Base-by-base conservation (phyloP, 2,113 vertebrate genomes). In the Strix uralensis region DNA sequence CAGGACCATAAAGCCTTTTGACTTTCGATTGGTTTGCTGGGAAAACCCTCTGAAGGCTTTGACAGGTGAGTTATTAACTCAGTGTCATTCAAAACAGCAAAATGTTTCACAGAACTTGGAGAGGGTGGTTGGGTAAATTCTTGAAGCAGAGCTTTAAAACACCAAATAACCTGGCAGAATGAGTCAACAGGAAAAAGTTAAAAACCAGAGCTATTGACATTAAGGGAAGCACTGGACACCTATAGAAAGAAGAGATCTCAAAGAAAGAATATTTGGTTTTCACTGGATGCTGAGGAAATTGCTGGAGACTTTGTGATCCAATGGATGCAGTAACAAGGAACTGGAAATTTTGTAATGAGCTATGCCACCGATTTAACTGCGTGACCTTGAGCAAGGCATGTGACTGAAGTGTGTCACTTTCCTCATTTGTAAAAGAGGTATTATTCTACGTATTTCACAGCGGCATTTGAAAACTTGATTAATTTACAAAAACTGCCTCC, bases 401-500 rank as follows among this genome's bases (percentile, higher is more conserved):
- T 87, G 70, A 91, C 38, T 82, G 40, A 95, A 89, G 38, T 21
- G 25, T 84, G 67, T 73, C 78, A 29, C 57, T 81, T 73, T 3
- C 25, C 57, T 92, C 72, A 58, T 86, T 66, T 94, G 62, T 51
- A 59, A 58, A 71, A 94, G 46, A 62, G 38, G 7, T 58, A 30
- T 72, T 87, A 72, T 78, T 89, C 77, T 49, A 81, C 52, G n/a
- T 90, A 36, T 72, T 97, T 82, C 84, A 90, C 38, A 80, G 46
- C 2, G 1, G 32, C 88, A 46, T 90, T 90, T 95, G 51, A 70
- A 69, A 94, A 88, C 54, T 80, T 80, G 62, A 92, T 95, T 96
- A 95, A 96, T 88, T 92, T 95, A 87, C 67, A 91, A 86, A 94
- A 90, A 70, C 34, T 92, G 91, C 74, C 96, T 96, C 89, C 73